Base-by-base conservation (phyloP, 2,888 invertebrate species). In the Meganola albula region DNA sequence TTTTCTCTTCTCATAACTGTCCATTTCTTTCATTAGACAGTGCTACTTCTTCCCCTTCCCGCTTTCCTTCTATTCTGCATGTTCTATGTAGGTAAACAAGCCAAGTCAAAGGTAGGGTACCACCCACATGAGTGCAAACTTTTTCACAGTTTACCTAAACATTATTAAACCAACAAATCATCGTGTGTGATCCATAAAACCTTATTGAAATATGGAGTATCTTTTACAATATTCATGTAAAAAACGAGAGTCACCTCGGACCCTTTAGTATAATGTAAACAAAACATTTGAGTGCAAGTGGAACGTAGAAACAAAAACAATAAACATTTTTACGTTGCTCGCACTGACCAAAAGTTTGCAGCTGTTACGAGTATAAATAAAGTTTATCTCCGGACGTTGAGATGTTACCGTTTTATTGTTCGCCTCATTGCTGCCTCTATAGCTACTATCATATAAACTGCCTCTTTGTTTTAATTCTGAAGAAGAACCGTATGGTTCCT, bases 281-380 rank as follows among this genome's bases (percentile, higher is more conserved):
- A 72, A 47, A 38, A 58, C 44, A 48, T 32, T 48, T 46, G 41
- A n/a, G 42, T 51, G 50, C 48, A 55, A 52, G 42, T 50, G 48
- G 49, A 44, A 34, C 43, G 37, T 75, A 72, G 74, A 65, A 70
- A 71, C 69, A 76, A 76, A 74, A 20, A 66, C 65, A 79, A 76
- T 70, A 78, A 79, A 74, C 75, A 37, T 48, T 41, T 53, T 61
- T 63, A 47, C 48, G 41, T 35, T 57, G 57, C 58, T 53, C 67
- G 71, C 67, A 75, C 78, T 84, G 83, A 85, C 84, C 85, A 85
- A 80, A 85, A 83, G 85, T 84, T 84, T 83, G 84, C 85, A 85
- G 85, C 85, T 85, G 84, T 82, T 80, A 45, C 42, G 54, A 44
- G 67, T 84, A 84, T 82, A 82, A 84, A 85, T 85, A 84, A 77